A percentile compares a stretch with the other conserved stretches of the same genome.
Conservation (phyloP, 2,888 invertebrate species). For the Zonitis immaculata region DNA sequence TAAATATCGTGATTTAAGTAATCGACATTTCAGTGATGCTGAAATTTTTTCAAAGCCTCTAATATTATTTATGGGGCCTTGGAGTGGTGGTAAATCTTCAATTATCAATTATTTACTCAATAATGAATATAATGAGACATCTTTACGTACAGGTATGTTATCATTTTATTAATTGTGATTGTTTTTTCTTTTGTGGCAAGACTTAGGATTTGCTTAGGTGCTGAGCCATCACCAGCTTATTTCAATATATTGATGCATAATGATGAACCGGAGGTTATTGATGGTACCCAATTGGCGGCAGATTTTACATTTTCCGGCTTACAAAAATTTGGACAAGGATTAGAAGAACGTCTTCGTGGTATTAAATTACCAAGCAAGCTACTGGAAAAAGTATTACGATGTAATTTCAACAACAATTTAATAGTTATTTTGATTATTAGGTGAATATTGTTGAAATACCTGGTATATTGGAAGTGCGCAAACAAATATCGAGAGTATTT, state of each 20-base stretch:
- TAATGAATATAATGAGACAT: conserved; percentile 76
- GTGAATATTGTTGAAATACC: conserved; percentile 95
- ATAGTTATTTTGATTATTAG: conserved; percentile 49
- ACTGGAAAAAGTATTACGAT: conserved; percentile 70
- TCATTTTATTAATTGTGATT: not conserved
- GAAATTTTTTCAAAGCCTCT: conserved; percentile 94
- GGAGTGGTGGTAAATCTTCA: conserved; percentile 94
- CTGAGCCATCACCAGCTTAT: conserved; percentile 89
- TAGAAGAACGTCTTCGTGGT: conserved; percentile 82
- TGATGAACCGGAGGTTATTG: conserved; percentile 76
- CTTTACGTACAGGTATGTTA: conserved; percentile 75
- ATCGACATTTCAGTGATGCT: conserved; percentile 87
- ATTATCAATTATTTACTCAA: conserved; percentile 89
- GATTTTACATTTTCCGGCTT: conserved; percentile 92
- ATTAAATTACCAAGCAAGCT: conserved; percentile 75
- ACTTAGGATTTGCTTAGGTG: conserved; percentile 56
- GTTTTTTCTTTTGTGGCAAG: not conserved
- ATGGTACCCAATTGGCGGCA: conserved; percentile 91
- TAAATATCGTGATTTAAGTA: conserved; percentile 88
- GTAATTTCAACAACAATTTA: not conserved
- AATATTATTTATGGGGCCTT: conserved; percentile 91
- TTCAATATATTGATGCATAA: conserved; percentile 90
- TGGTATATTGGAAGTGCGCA: conserved; percentile 89
- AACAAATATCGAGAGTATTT: conserved; percentile 87
- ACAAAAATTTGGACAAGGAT: conserved; percentile 92